Evolutionary conservation across 1,140 invertebrate genomes (phyloP).

Genomic region (Mercenaria mercenaria): DNA sequence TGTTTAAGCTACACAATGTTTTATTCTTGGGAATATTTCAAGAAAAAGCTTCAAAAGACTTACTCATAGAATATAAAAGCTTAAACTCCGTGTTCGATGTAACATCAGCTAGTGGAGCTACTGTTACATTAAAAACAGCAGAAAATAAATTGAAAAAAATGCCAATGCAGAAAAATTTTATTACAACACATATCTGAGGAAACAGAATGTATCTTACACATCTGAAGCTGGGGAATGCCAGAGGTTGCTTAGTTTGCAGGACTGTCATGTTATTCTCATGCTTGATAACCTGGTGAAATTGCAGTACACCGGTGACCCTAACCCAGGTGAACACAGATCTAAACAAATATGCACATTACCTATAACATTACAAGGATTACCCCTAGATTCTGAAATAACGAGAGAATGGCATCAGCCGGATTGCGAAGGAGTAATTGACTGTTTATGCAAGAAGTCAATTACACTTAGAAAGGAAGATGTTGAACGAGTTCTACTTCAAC

Average conservation of each 20-base stretch:
- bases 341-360: constrained; percentile 9
- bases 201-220: background rate
- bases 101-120: background rate
- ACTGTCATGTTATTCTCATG: constrained; percentile 11
- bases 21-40: too few relatives aligned
- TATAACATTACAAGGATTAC: background rate
- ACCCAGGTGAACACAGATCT: constrained; percentile 4
- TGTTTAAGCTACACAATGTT: too few relatives aligned
- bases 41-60: background rate
- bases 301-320: background rate
- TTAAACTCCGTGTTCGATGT: background rate
- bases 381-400: background rate
- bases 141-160: background rate
- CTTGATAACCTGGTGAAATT: background rate
- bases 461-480: background rate
- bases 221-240: background rate
- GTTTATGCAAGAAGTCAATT: background rate
- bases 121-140: background rate
- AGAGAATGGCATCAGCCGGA: background rate
- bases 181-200: background rate
- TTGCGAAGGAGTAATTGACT: background rate
- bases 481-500: background rate
- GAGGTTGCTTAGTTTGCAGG: background rate
- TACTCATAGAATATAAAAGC: background rate
- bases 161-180: background rate